Evolutionary conservation across 2,797 vertebrate species (phyloP), one percentile per base, ranked within the genome.

Genomic region (Aeoliscus strigatus): DNA sequence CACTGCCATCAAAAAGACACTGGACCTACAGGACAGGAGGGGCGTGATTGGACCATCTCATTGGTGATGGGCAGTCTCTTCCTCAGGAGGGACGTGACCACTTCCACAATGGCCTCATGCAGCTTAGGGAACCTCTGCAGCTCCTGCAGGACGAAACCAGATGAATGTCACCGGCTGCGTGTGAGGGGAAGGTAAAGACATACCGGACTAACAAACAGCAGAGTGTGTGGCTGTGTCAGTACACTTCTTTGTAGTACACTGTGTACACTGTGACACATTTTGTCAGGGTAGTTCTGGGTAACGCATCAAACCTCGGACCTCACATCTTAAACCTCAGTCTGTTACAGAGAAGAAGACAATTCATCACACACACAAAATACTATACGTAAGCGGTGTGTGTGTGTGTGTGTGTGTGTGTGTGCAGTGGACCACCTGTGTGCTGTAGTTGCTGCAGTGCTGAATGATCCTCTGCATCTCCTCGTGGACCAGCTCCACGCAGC

Each of bases 391-490:
- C 4, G 6, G 8, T 25, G 24, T 33, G 39, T 11, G 5, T 11
- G 8, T 32, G 4, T 16, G 15, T 12, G 6, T 11, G 30, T 16
- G 6, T 9, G 6, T 28, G 7, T 10, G 6, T 9, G 9, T 4
- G 9, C 2, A 8, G 32, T 12, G 29, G 21, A n/a, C 40, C 25
- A 83, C 88, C 81, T 89, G 88, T 2, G 88, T 89, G 65, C 87
- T 89, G 63, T 89, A 89, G 68, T 86, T 89, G 63, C 88, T 89
- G 77, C 94, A 97, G 27, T 98, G 96, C 58, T 98, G 96, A 66
- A 98, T 98, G 60, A 98, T 97, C 80, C 95, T 88, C 70, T 98
- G 95, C 94, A 98, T 97, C 82, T 98, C 96, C 68, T 98, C 96
- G 0, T 98, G 96, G 51, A 98, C 96, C 38, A 98, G 86, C 69